A percentile compares a stretch with the other conserved stretches of the same genome.
phyloP scores from a whole-genome alignment of 2,888 invertebrate species.

The Hymenopus coronatus region DNA sequence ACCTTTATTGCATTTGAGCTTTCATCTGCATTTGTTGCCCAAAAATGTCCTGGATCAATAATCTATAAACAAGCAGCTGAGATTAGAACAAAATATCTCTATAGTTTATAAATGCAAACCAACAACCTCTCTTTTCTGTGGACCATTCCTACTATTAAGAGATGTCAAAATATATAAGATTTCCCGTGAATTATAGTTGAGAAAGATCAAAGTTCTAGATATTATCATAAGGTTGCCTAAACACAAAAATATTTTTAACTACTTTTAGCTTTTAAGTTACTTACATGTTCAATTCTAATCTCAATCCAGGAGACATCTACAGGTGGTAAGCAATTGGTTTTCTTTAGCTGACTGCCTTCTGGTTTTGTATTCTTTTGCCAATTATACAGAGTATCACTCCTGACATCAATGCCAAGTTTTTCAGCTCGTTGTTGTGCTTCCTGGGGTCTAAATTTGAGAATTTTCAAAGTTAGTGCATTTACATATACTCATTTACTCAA shows the following conservation, averaged over 20 bases:
- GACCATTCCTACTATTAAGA: too few relatives aligned
- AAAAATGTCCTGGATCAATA: slow-evolving; percentile 65
- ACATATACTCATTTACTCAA: too few relatives aligned
- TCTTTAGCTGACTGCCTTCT: not conserved
- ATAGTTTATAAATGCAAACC: too few relatives aligned
- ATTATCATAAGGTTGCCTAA: too few relatives aligned
- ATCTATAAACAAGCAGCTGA: slow-evolving; percentile 47
- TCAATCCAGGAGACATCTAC: slow-evolving; percentile 58
- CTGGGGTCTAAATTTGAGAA: slow-evolving; percentile 45
- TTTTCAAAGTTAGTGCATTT: not conserved
- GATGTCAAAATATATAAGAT: too few relatives aligned
- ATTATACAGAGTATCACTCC: not conserved
- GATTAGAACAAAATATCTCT: too few relatives aligned
- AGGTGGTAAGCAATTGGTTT: slow-evolving; percentile 49
- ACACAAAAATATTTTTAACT: too few relatives aligned
- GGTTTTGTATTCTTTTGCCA: not conserved
- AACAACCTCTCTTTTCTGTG: too few relatives aligned
- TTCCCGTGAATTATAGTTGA: too few relatives aligned
- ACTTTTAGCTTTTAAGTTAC: slow-evolving; percentile 31
- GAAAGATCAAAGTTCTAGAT: too few relatives aligned
- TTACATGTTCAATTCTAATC: slow-evolving; percentile 57
- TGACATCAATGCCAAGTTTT: not conserved
- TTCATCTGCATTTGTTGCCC: slow-evolving; percentile 58
- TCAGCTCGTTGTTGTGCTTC: slow-evolving; percentile 42
- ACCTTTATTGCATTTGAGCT: slow-evolving; percentile 44